Evolutionary conservation across 2,113 vertebrate genomes (phyloP), one percentile per base, ranked within the genome.

Genomic region (Dolichotis patagonum): DNA sequence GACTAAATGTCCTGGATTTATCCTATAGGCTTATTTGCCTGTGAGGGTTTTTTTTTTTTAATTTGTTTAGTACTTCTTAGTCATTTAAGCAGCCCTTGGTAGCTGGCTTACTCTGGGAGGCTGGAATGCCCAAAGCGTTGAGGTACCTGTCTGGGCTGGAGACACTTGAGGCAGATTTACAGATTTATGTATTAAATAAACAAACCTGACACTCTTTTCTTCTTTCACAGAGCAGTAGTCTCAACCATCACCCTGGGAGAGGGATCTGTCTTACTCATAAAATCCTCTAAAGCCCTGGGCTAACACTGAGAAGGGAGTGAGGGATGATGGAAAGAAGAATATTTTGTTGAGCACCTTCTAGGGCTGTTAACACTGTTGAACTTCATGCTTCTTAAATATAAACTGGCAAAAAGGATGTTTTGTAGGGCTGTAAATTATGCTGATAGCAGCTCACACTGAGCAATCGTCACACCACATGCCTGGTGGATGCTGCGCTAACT

Each of bases 21-120:
- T 14, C 38, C 30, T 56, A 5, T n/a, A 22, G 26, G 43, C 63
- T 73, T 56, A 1, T n/a, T 81, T 96, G 38, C 93, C 58, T 71
- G 87, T 60, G 30, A 2, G 8, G n/a, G 46, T 19, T 92, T 49
- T 89, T 90, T 88, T 54, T 73, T 90, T 77, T 65, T 60, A 94
- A 84, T 58, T 24, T 88, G 32, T 73, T 6, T 13, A 73, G 71
- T n/a, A 26, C 46, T 54, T 94, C 73, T 52, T 49, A 43, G 52
- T 81, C 46, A 88, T 67, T 91, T 75, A 95, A 88, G 73, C 52
- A 80, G 41, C 78, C 91, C 88, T 98, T 94, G 41, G 77, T 32
- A 94, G 82, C 49, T 91, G 71, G 41, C 19, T 94, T 46, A 32
- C 22, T 83, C 38, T 83, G 62, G 56, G 83, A 88, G 54, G 67